phyloP scores from a whole-genome alignment of 2,797 vertebrate species.

The Catostomus latipinnis region DNA sequence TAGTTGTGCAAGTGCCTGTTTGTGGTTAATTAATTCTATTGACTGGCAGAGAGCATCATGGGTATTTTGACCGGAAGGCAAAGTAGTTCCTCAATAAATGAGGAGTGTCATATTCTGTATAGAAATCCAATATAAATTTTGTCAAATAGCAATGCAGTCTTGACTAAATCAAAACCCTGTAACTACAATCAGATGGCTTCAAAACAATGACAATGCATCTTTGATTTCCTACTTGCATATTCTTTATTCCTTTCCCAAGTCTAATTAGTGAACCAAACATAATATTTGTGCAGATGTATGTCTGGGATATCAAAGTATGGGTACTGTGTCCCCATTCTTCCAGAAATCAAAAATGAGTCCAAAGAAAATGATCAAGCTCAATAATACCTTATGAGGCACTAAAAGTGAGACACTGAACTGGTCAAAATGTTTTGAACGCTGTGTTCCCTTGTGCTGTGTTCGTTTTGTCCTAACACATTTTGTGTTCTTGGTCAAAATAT shows the following conservation, averaged over 20 bases:
- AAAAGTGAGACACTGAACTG: too few relatives aligned
- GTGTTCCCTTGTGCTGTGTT: too few relatives aligned
- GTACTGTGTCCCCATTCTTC: background rate
- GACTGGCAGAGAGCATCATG: constrained; percentile 61
- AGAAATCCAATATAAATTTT: constrained; percentile 6
- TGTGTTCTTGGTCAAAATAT: too few relatives aligned
- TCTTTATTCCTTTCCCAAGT: constrained; percentile 26
- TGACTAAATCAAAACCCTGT: background rate
- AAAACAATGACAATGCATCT: constrained; percentile 27
- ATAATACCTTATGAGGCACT: too few relatives aligned
- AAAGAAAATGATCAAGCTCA: too few relatives aligned
- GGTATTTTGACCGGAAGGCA: constrained; percentile 7
- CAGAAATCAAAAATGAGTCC: too few relatives aligned
- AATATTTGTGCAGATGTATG: constrained; percentile 53
- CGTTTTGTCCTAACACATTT: too few relatives aligned
- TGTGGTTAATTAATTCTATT: constrained; percentile 76
- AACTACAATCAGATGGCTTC: constrained; percentile 1
- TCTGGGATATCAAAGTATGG: constrained; percentile 51
- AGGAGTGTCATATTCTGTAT: constrained; percentile 18
- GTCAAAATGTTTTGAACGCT: too few relatives aligned
- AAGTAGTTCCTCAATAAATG: background rate
- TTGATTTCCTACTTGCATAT: constrained; percentile 29
- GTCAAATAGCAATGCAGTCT: background rate
- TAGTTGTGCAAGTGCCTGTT: constrained; percentile 68
- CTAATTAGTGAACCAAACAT: constrained; percentile 54